A percentile compares a stretch with the other conserved stretches of the same genome.
Evolutionary conservation across 2,113 vertebrate genomes (phyloP).

Genomic region (Eretmochelys imbricata): DNA sequence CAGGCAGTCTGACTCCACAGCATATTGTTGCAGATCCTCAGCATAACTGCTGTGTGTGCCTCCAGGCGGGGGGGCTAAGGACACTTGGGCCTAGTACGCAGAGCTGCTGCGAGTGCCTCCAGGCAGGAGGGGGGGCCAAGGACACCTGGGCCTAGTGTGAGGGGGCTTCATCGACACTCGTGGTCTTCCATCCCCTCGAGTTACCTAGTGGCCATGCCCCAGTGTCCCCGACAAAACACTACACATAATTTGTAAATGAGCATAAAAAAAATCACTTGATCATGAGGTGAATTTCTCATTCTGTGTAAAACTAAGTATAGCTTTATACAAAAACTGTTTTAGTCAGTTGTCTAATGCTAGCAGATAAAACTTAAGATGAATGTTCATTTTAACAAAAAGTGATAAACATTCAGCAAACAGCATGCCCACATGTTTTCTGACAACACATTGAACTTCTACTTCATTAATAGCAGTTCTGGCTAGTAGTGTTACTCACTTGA

Average conservation of each 20-base stretch:
- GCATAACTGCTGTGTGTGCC: too few relatives aligned
- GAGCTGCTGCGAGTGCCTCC: too few relatives aligned
- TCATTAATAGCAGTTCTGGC: background rate
- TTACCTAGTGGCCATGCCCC: too few relatives aligned
- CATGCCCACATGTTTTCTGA: background rate
- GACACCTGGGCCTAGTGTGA: too few relatives aligned
- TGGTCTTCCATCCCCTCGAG: too few relatives aligned
- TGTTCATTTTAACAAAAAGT: background rate
- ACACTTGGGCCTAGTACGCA: too few relatives aligned
- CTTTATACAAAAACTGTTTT: background rate
- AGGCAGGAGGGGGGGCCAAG: too few relatives aligned
- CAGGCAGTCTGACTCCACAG: too few relatives aligned
- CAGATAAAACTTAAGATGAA: background rate
- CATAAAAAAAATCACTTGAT: background rate
- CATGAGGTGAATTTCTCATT: background rate
- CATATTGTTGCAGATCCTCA: too few relatives aligned
- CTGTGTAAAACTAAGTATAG: background rate
- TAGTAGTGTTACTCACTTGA: background rate
- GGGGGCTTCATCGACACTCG: too few relatives aligned
- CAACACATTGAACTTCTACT: background rate
- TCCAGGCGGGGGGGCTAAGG: too few relatives aligned
- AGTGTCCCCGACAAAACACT: background rate
- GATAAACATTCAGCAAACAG: background rate
- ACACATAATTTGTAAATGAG: constrained; percentile 12
- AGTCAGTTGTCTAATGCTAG: background rate